Conservation (phyloP, 2,888 invertebrate species). For the Nowickia ferox region DNA sequence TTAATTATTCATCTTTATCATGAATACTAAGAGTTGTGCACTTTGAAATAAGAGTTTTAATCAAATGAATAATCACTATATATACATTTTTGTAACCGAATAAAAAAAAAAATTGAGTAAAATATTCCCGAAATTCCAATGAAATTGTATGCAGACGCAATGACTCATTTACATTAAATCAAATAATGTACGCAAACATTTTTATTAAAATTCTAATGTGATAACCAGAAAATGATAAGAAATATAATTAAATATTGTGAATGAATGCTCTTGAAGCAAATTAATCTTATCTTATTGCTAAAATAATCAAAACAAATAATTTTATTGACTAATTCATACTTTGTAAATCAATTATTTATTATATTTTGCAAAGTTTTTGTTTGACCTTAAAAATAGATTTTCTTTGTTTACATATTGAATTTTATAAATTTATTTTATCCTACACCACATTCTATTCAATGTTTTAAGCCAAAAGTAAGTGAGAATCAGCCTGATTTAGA, state of each 20-base stretch:
- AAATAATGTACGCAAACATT: slow-evolving; percentile 4
- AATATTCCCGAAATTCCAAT: not conserved
- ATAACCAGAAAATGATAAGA: slow-evolving; percentile 37
- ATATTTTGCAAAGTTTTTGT: not conserved
- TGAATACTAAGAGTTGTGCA: slow-evolving; percentile 31
- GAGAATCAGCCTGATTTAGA: not conserved
- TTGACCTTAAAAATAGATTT: slow-evolving; percentile 49
- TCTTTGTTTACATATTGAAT: slow-evolving; percentile 57
- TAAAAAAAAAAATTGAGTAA: not conserved
- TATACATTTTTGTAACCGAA: slow-evolving; percentile 25
- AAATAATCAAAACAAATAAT: slow-evolving; percentile 28
- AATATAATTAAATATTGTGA: slow-evolving; percentile 36
- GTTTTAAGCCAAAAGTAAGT: slow-evolving; percentile 52
- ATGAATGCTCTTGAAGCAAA: slow-evolving; percentile 10
- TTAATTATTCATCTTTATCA: slow-evolving; percentile 30
- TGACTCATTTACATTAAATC: slow-evolving; percentile 28
- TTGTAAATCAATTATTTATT: slow-evolving; percentile 16
- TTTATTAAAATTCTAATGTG: slow-evolving; percentile 13
- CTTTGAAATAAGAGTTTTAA: slow-evolving; percentile 1
- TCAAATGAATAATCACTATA: slow-evolving; percentile 11
- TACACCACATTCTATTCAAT: slow-evolving; percentile 55
- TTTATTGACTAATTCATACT: not conserved
- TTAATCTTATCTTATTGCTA: slow-evolving; percentile 48
- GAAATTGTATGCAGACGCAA: not conserved
- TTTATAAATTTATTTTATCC: slow-evolving; percentile 43